These are phyloP conservation scores for Agapostemon virescens DNA, from an alignment of 2,888 invertebrate genomes.

Conservation along the genomic window DNA sequence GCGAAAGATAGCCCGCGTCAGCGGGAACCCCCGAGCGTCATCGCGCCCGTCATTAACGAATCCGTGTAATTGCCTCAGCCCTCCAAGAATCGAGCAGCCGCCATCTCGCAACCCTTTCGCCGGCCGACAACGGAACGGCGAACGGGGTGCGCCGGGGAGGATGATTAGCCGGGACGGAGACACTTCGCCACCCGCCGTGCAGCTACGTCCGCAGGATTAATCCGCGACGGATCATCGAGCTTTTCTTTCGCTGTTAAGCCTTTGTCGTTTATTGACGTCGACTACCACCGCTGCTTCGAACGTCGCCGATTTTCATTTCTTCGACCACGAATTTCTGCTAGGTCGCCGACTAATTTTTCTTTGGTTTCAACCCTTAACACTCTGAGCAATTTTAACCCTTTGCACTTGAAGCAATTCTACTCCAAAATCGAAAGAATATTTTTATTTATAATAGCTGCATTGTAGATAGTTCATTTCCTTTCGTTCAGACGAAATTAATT, in stretches of 20 bases:
- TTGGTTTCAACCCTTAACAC: no score
- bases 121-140: slow-evolving; percentile 6
- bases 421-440: no score
- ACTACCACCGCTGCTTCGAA: neutral
- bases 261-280: neutral
- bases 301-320: no score
- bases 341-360: no score
- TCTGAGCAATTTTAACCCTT: no score
- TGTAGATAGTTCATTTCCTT: no score
- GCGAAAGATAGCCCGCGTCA: slow-evolving; percentile 54
- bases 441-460: no score
- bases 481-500: no score
- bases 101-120: slow-evolving; percentile 62
- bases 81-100: slow-evolving; percentile 57
- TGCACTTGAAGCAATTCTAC: no score
- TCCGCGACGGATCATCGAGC: neutral
- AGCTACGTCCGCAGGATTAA: slow-evolving; percentile 13
- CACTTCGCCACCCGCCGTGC: slow-evolving; percentile 6
- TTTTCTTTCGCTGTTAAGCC: neutral
- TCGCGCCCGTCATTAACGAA: slow-evolving; percentile 66
- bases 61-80: slow-evolving; percentile 71
- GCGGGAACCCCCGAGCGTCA: slow-evolving; percentile 53
- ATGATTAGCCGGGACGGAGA: slow-evolving; percentile 11
- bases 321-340: no score
- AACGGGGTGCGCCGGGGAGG: neutral